Evolutionary conservation across 2,797 vertebrate species (phyloP).

Genomic region (Fundulus diaphanus): DNA sequence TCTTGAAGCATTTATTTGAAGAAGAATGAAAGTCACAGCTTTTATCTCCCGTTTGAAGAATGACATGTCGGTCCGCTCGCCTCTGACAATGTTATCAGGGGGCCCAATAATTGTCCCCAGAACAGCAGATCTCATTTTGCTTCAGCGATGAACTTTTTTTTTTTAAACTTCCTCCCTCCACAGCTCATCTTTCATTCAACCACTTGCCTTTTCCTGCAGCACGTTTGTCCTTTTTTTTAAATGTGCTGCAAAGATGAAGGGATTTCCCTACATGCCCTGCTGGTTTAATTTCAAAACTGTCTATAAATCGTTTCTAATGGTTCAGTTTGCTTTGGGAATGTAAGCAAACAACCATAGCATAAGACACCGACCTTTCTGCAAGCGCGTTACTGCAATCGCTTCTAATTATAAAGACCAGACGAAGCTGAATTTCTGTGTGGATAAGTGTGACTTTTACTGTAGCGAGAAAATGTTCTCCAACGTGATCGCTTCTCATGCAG

Average conservation of each 20-base stretch:
- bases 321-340: slow-evolving; percentile 5
- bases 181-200: slow-evolving; percentile 43
- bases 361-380: not conserved
- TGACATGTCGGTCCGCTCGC: slow-evolving; percentile 29
- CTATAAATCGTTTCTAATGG: slow-evolving; percentile 16
- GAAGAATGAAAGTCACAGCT: slow-evolving; percentile 21
- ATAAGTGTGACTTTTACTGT: slow-evolving; percentile 23
- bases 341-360: slow-evolving; percentile 2
- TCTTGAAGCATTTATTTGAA: slow-evolving; percentile 55
- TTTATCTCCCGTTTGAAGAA: slow-evolving; percentile 27
- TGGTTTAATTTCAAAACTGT: slow-evolving; percentile 12
- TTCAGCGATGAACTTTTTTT: slow-evolving; percentile 21
- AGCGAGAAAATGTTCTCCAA: slow-evolving; percentile 24
- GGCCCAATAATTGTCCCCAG: slow-evolving; percentile 52
- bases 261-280: not conserved
- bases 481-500: slow-evolving; percentile 48
- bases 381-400: not conserved
- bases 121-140: slow-evolving; percentile 40
- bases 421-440: not conserved
- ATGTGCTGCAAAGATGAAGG: slow-evolving; percentile 32
- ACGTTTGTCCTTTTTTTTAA: slow-evolving; percentile 27
- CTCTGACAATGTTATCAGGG: slow-evolving; percentile 37
- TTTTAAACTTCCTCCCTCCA: slow-evolving; percentile 10
- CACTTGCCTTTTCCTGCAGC: slow-evolving; percentile 52
- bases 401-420: slow-evolving; percentile 4